phyloP scores from a whole-genome alignment of 2,113 vertebrate species.

The Colistium nudipinnis region DNA sequence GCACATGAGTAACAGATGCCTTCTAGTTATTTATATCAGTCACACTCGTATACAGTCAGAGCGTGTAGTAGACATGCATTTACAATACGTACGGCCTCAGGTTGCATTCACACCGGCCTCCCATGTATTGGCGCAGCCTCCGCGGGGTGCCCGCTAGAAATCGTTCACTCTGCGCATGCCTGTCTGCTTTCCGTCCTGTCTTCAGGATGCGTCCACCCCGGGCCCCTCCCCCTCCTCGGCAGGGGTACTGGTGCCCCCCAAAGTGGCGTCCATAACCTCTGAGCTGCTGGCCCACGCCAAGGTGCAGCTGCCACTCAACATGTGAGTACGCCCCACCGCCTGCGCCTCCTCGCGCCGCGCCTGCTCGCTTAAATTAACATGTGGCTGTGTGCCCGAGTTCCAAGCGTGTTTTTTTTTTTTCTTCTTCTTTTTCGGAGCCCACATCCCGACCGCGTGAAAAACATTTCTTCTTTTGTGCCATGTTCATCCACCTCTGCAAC shows the following conservation, averaged over 20 bases:
- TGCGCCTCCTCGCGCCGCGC: slow-evolving; percentile 16
- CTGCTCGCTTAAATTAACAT: slow-evolving; percentile 4
- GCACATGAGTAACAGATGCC: neutral
- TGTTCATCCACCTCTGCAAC: slow-evolving; percentile 57
- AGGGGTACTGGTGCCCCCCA: slow-evolving; percentile 83
- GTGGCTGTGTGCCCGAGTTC: slow-evolving; percentile 19
- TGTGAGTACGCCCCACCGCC: slow-evolving; percentile 84
- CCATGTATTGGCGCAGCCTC: slow-evolving; percentile 28
- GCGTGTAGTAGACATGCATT: neutral
- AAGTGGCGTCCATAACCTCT: slow-evolving; percentile 85
- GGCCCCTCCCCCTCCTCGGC: slow-evolving; percentile 69
- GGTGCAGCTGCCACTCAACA: slow-evolving; percentile 95
- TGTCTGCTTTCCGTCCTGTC: slow-evolving; percentile 26
- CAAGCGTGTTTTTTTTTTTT: slow-evolving; percentile 29
- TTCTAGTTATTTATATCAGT: neutral
- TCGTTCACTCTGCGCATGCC: neutral
- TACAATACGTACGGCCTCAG: slow-evolving; percentile 20
- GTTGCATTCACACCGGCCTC: slow-evolving; percentile 28
- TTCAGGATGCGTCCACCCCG: slow-evolving; percentile 64
- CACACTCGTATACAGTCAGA: neutral
- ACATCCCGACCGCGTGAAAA: slow-evolving; percentile 41
- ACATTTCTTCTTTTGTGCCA: slow-evolving; percentile 54
- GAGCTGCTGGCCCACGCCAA: slow-evolving; percentile 90
- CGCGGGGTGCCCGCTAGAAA: slow-evolving; percentile 18
- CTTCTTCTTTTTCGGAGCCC: too few species aligned